phyloP scores from a whole-genome alignment of 2,888 invertebrate genomes.

The Tenthredo mesomela region DNA sequence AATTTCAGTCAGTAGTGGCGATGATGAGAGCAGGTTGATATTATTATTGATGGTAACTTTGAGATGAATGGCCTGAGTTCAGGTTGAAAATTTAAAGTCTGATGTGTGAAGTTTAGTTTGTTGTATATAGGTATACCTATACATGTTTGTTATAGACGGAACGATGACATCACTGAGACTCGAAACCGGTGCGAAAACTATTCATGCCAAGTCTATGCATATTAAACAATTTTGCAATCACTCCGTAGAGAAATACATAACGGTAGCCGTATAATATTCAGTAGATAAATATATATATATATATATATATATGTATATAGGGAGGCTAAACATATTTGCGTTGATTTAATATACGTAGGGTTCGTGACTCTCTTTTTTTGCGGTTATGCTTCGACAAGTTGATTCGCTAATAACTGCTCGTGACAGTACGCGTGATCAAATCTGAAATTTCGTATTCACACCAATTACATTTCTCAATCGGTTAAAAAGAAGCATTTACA shows the following conservation, averaged over 20 bases:
- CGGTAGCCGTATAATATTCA: not conserved
- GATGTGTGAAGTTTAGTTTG: conserved; percentile 15
- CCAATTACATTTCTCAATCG: not conserved
- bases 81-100: conserved; percentile 5
- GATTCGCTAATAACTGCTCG: not conserved
- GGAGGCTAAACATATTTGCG: conserved; percentile 12
- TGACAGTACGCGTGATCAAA: not conserved
- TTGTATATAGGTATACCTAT: not conserved
- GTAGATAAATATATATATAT: too few relatives aligned
- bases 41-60: not conserved
- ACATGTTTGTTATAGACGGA: not conserved
- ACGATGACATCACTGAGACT: conserved; percentile 26
- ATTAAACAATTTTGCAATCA: conserved; percentile 42
- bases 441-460: not conserved
- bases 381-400: not conserved
- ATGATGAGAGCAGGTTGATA: not conserved
- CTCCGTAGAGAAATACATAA: conserved; percentile 9
- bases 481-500: not conserved
- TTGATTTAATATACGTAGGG: not conserved
- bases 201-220: conserved; percentile 33
- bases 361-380: not conserved
- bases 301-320: too few relatives aligned
- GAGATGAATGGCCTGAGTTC: conserved; percentile 39
- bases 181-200: conserved; percentile 35
- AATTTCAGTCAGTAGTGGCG: not conserved